Evolutionary conservation across 64 coral and sea anemone species (phyloP), one percentile per base, ranked within the genome.

Genomic region (Stichodactyla helianthus): DNA sequence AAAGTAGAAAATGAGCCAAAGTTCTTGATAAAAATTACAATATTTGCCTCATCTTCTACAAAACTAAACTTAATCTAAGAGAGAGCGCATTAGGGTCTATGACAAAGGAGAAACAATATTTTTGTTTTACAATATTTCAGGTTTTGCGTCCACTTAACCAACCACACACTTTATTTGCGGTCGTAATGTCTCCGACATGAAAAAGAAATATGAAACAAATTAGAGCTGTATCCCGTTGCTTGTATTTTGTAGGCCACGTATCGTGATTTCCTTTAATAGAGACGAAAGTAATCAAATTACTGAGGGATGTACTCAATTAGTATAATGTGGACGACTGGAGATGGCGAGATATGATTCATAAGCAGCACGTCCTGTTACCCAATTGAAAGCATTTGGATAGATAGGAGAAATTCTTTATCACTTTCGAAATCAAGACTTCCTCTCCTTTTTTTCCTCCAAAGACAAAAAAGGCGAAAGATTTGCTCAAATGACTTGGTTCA

Each of bases 361-460:
- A 65, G 27, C 35, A 74, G 26, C 12, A 74, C 35, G 68, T 74
- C 27, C 27, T 74, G 25, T 74, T 74, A 74, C 68, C 26, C 68
- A 74, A 74, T 74, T 74, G 12, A 74, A 74, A 74, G 68, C 68
- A 74, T 23, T 35, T 74, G 68, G 35, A 44, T 74, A 27, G 68
- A 5, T 74, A 11, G 26, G 10, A 11, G 26, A 31, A 74, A 74
- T 7, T 74, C 27, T 74, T 74, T 44, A 44, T 44, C 35, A 44
- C 35, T 44, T 44, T 44, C 35, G 35, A 44, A 44, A 44, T 44
- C 1, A 44, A 44, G 35, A 44, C 35, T 44, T 44, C 35, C 35
- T 44, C 2, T 44, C 35, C 35, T 3, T 44, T 44, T 44, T 44
- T 44, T 44, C 35, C 35, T 44, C 35, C 35, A 44, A 44, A 44